These are phyloP conservation scores for Brachyhypopomus occidentalis DNA, from an alignment of 2,113 vertebrate species.

Conservation along the genomic window DNA sequence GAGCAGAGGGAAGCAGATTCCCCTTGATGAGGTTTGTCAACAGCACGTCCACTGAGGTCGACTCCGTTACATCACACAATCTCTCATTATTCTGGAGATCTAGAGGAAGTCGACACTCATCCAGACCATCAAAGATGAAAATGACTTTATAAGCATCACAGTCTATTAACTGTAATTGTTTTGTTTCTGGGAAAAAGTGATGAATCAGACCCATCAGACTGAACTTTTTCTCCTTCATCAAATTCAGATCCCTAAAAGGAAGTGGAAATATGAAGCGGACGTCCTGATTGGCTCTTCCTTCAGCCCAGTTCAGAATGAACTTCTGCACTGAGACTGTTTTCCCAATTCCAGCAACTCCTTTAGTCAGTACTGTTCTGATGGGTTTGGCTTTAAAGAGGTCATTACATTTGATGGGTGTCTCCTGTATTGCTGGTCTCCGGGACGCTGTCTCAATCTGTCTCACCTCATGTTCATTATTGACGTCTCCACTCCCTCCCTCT, in stretches of 20 bases:
- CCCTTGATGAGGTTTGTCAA: no score
- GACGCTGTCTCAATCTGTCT: slow-evolving; percentile 25
- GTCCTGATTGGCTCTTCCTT: slow-evolving; percentile 32
- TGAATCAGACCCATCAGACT: no score
- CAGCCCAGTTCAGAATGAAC: slow-evolving; percentile 33
- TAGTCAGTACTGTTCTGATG: slow-evolving; percentile 28
- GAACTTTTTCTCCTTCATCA: no score
- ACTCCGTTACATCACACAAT: no score
- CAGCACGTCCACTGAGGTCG: no score
- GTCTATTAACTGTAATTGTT: no score
- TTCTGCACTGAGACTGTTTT: slow-evolving; percentile 32
- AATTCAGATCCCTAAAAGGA: slow-evolving; percentile 43
- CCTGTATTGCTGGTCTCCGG: not conserved
- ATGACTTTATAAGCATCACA: no score
- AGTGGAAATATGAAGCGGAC: slow-evolving; percentile 38
- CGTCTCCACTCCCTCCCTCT: slow-evolving; percentile 37
- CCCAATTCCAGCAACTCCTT: slow-evolving; percentile 31
- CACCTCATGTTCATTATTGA: slow-evolving; percentile 47
- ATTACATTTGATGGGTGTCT: slow-evolving; percentile 26
- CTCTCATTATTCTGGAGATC: no score
- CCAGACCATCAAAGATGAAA: no score
- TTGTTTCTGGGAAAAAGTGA: no score
- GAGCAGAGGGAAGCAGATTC: no score
- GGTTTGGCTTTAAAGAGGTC: slow-evolving; percentile 28
- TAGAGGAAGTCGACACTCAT: no score